phyloP scores from a whole-genome alignment of 1,140 invertebrate genomes.

The Anoplophora glabripennis region DNA sequence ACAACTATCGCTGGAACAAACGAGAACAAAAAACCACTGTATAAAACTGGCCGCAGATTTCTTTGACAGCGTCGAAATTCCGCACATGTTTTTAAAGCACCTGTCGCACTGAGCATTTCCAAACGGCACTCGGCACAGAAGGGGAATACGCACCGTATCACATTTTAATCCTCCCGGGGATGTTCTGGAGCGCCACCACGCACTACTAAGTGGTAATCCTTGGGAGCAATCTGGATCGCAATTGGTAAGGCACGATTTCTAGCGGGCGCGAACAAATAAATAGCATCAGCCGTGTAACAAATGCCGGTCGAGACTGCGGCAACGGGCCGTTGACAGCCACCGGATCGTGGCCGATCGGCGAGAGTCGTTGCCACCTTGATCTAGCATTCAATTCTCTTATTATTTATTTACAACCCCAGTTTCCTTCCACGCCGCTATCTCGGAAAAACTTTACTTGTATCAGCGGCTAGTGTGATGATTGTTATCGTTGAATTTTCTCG shows the following conservation, averaged over 20 bases:
- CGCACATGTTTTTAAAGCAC: constrained; percentile 22
- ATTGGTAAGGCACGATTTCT: constrained; percentile 25
- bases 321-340: constrained; percentile 21
- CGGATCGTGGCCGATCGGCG: constrained; percentile 15
- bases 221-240: background rate
- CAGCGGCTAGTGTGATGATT: background rate
- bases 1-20: background rate
- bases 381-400: constrained; percentile 23
- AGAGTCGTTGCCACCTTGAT: constrained; percentile 20
- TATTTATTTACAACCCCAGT: constrained; percentile 2
- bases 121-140: background rate
- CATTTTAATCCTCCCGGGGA: constrained; percentile 15
- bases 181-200: background rate
- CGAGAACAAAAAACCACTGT: constrained; percentile 1
- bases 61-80: constrained; percentile 16
- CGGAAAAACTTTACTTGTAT: background rate
- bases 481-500: too few relatives aligned
- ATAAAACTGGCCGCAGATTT: background rate
- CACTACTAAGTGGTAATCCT: background rate
- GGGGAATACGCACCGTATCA: constrained; percentile 2
- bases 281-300: constrained; percentile 24
- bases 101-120: constrained; percentile 16
- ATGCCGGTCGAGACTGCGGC: constrained; percentile 29
- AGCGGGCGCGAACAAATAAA: constrained; percentile 23
- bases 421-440: background rate